A percentile compares a stretch with the other conserved stretches of the same genome.
Evolutionary conservation across 2,113 vertebrate genomes (phyloP).

Genomic region (Todiramphus saurophagus): DNA sequence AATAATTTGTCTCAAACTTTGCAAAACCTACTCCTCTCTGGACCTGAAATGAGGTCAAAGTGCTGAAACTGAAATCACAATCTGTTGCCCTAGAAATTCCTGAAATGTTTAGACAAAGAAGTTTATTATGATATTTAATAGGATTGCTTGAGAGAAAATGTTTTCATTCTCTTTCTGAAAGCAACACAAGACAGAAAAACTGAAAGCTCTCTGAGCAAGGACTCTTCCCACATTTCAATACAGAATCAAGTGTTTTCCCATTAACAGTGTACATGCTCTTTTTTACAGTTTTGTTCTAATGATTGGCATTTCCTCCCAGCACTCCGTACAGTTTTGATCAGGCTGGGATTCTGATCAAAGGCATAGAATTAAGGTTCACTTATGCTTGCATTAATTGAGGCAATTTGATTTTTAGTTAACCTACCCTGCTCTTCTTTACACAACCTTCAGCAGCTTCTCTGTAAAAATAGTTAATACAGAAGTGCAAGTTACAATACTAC

Average conservation of each 20-base stretch:
- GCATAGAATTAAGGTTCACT: background rate
- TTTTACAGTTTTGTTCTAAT: background rate
- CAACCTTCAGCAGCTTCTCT: background rate
- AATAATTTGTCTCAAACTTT: background rate
- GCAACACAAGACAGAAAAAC: background rate
- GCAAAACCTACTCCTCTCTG: background rate
- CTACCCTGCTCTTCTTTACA: background rate
- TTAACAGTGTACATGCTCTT: background rate
- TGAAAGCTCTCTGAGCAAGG: background rate
- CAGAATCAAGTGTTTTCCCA: background rate
- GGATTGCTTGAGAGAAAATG: background rate
- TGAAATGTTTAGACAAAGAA: conserved; percentile 32
- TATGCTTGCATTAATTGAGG: background rate
- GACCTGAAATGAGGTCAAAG: background rate
- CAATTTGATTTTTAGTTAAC: background rate
- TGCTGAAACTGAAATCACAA: background rate
- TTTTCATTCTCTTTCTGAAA: background rate
- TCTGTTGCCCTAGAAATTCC: background rate
- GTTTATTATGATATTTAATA: conserved; percentile 23
- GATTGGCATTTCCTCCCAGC: background rate
- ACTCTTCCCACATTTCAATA: background rate
- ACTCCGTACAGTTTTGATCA: background rate
- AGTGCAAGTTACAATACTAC: background rate
- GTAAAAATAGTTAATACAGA: background rate
- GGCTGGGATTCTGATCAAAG: background rate